Evolutionary conservation across 2,797 vertebrate genomes (phyloP).

Genomic region (Chaetophractus vellerosus): DNA sequence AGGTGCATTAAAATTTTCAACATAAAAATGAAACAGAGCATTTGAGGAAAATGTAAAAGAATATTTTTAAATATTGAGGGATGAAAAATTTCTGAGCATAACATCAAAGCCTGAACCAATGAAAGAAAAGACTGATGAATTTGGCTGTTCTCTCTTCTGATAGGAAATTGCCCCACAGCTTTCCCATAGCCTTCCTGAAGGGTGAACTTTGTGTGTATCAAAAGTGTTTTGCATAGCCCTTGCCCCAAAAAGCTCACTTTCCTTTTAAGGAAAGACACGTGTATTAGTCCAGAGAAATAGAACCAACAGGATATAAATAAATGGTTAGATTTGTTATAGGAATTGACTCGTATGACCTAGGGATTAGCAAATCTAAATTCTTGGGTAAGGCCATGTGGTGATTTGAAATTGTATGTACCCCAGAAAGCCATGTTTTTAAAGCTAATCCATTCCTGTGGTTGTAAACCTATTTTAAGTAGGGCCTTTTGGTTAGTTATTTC

Average conservation of each 20-base stretch:
- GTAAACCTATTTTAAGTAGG: too few species aligned
- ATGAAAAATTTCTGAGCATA: not conserved
- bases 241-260: not conserved
- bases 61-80: not conserved
- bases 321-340: too few species aligned
- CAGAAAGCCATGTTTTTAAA: too few species aligned
- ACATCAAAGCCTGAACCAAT: not conserved
- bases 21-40: not conserved
- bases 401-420: too few species aligned
- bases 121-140: not conserved
- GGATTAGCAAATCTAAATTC: too few species aligned
- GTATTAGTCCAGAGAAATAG: too few species aligned
- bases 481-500: too few species aligned
- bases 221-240: accelerated
- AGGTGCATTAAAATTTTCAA: not conserved
- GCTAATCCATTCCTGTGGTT: too few species aligned
- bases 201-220: accelerated
- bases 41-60: not conserved
- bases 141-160: not conserved
- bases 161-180: not conserved
- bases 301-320: too few species aligned
- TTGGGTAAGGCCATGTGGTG: too few species aligned
- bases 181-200: not conserved
- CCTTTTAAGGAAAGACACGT: not conserved
- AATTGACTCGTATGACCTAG: too few species aligned